phyloP scores from a whole-genome alignment of 1,140 invertebrate genomes.

The Drosophila biarmipes region DNA sequence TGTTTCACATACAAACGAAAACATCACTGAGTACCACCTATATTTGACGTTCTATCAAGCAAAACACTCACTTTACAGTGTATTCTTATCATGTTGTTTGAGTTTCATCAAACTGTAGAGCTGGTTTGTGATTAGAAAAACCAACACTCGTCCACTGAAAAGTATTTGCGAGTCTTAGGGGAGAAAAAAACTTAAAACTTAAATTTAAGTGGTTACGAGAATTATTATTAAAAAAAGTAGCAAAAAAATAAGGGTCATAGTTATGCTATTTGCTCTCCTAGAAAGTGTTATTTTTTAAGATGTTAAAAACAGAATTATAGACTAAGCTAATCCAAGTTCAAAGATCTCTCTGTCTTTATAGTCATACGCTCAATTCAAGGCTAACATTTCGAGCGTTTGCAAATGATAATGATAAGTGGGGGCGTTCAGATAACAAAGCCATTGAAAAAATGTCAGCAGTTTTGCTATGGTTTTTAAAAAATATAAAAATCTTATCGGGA shows the following conservation, averaged over 20 bases:
- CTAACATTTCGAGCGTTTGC: background rate
- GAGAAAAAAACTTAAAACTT: background rate
- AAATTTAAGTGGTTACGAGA: background rate
- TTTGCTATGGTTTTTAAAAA: constrained; percentile 2
- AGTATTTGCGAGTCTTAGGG: background rate
- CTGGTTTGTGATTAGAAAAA: background rate
- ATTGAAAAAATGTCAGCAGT: background rate
- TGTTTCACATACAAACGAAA: constrained; percentile 6
- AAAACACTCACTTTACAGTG: constrained; percentile 3
- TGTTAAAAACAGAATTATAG: too few species aligned
- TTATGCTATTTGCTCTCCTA: too few species aligned
- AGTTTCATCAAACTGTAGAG: background rate
- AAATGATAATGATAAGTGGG: constrained; percentile 3
- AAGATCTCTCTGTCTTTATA: constrained; percentile 1
- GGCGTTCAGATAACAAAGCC: constrained; percentile 10
- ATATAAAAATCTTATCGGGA: background rate
- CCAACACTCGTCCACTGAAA: background rate
- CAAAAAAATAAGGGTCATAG: background rate
- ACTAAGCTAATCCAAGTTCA: background rate
- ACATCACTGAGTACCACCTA: background rate
- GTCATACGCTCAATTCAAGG: constrained; percentile 5
- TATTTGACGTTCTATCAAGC: background rate
- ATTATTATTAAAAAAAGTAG: background rate
- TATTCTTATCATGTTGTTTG: constrained; percentile 1
- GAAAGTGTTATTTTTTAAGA: background rate